phyloP scores from a whole-genome alignment of 35 echinoderm and acorn worm genomes.

The Amphiura filiformis region DNA sequence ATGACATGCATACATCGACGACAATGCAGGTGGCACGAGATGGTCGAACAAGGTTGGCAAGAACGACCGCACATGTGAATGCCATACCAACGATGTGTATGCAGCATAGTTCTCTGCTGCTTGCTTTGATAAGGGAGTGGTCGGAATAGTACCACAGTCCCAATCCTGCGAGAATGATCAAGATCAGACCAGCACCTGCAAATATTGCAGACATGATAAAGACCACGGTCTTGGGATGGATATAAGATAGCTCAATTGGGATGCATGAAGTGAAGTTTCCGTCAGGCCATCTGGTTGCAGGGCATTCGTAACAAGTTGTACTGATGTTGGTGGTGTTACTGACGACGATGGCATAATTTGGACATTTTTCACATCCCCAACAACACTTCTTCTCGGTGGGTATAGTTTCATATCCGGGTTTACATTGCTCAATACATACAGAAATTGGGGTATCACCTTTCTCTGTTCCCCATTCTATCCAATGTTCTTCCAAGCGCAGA shows the following conservation, averaged over 20 bases:
- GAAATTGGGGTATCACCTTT: background rate
- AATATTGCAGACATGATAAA: background rate
- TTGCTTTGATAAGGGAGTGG: conserved; percentile 38
- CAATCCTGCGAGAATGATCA: background rate
- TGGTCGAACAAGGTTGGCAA: conserved; percentile 8
- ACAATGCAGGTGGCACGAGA: conserved; percentile 5
- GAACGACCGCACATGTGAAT: conserved; percentile 17
- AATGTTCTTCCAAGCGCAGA: background rate
- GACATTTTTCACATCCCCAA: background rate
- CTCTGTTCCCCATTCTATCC: background rate
- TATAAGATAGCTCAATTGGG: background rate
- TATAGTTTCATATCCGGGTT: background rate
- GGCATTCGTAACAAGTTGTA: background rate
- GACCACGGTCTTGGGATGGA: background rate
- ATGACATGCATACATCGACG: background rate
- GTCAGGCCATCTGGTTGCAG: background rate
- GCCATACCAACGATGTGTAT: conserved; percentile 23
- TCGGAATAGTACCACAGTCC: background rate
- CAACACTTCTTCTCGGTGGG: conserved; percentile 30
- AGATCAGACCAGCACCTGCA: background rate
- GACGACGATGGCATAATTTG: background rate
- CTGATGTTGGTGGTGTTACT: too few relatives aligned
- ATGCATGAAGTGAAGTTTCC: background rate
- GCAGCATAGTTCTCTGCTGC: conserved; percentile 41
- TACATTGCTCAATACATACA: background rate